These are phyloP conservation scores for Popillia japonica DNA, from an alignment of 1,140 invertebrate genomes.

Conservation along the genomic window DNA sequence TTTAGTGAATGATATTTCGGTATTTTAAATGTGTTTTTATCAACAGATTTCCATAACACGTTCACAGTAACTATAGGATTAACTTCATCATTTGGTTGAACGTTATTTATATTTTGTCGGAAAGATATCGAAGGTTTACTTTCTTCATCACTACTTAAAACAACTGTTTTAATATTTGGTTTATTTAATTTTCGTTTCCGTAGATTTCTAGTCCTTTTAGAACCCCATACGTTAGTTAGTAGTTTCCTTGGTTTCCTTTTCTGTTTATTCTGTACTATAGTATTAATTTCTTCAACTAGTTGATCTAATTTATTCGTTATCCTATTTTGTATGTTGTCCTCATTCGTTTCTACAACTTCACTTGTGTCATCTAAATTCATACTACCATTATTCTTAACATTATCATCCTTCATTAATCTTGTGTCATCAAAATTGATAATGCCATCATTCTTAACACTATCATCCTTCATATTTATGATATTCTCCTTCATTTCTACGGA, in stretches of 20 bases:
- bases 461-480: neutral
- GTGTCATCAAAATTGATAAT: neutral
- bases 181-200: neutral
- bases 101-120: neutral
- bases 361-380: neutral
- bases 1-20: conserved; percentile 12
- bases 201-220: neutral
- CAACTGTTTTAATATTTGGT: neutral
- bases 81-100: neutral
- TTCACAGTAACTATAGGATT: conserved; percentile 7
- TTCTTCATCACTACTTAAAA: conserved; percentile 1
- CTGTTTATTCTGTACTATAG: neutral
- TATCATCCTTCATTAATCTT: too few relatives aligned
- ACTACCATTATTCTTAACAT: too few relatives aligned
- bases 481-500: too few relatives aligned
- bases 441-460: too few relatives aligned
- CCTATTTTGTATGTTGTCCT: neutral
- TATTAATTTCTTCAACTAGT: neutral
- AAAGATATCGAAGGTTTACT: neutral
- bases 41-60: conserved; percentile 28
- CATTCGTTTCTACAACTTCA: neutral
- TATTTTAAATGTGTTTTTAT: neutral
- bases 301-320: neutral
- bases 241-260: neutral
- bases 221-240: neutral